phyloP scores from a whole-genome alignment of 2,888 invertebrate genomes.

The Andrena bucephala region DNA sequence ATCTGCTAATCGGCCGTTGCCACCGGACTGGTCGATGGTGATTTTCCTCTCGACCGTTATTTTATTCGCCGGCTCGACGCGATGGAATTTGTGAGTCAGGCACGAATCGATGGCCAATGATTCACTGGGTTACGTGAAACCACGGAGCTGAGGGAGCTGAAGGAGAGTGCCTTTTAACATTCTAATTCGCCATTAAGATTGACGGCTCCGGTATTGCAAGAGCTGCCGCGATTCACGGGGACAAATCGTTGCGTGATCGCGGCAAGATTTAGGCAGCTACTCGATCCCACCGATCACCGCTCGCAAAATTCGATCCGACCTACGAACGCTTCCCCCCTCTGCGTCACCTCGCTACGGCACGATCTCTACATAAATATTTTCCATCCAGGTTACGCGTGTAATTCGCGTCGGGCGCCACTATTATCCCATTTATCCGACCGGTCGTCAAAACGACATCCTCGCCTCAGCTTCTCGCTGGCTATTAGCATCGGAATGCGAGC shows the following conservation, averaged over 20 bases:
- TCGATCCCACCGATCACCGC: neutral
- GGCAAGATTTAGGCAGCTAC: neutral
- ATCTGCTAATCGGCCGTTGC: constrained; percentile 29
- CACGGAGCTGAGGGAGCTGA: neutral
- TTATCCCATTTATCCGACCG: neutral
- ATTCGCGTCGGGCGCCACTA: neutral
- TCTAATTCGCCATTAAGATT: constrained; percentile 8
- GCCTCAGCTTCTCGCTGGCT: neutral
- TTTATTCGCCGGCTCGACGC: constrained; percentile 30
- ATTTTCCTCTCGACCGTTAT: constrained; percentile 30
- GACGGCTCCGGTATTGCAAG: neutral
- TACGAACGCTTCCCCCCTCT: neutral
- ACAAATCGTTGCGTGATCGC: constrained; percentile 7
- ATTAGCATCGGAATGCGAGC: constrained; percentile 25
- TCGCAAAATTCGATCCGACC: neutral
- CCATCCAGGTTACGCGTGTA: neutral
- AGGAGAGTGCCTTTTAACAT: constrained; percentile 4
- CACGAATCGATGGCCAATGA: constrained; percentile 26
- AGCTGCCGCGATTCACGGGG: constrained; percentile 25
- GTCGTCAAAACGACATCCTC: constrained; percentile 12
- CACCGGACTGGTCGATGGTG: neutral
- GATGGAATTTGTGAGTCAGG: constrained; percentile 36
- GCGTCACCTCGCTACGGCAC: neutral
- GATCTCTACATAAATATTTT: constrained; percentile 7
- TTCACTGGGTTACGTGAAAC: constrained; percentile 40